Percentiles rank a stretch among this genome's conserved stretches.
These are phyloP conservation scores for Rhinella marina DNA, from an alignment of 2,797 vertebrate genomes.

Conservation along the genomic window DNA sequence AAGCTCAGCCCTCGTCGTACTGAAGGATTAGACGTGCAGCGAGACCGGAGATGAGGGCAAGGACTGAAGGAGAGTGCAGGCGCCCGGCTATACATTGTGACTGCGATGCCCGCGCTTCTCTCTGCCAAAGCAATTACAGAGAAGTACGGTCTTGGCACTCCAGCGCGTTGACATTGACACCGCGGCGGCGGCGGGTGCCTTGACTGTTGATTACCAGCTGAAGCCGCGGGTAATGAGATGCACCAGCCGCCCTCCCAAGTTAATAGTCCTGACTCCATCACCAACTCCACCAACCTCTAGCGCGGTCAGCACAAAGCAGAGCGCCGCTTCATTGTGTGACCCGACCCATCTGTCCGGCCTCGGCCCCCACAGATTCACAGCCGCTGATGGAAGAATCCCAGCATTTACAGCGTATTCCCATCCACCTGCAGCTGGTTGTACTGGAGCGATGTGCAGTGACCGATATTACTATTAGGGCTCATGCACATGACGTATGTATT, in stretches of 20 bases:
- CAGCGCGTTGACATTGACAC: neutral
- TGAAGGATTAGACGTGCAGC: neutral
- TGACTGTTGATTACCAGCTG: constrained; percentile 30
- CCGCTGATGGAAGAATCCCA: neutral
- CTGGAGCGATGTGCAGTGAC: neutral
- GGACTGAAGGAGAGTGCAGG: no score
- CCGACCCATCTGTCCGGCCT: neutral
- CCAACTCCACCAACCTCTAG: neutral
- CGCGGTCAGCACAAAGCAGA: neutral
- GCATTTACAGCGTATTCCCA: neutral
- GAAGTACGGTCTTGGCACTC: neutral
- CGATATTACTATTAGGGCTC: no score
- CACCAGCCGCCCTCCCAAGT: neutral
- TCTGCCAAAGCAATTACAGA: constrained; percentile 33
- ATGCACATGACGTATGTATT: no score
- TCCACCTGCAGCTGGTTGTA: neutral
- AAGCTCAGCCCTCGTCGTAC: neutral
- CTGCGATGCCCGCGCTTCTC: neutral
- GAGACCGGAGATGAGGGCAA: neutral
- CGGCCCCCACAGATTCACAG: neutral
- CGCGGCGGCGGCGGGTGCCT: neutral
- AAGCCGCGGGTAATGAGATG: constrained; percentile 9
- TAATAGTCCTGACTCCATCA: neutral
- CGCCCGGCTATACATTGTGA: neutral
- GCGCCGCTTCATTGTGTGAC: neutral